A percentile compares a stretch with the other conserved stretches of the same genome.
Conservation (phyloP, 2,113 vertebrate species). For the Dasyprocta punctata region DNA sequence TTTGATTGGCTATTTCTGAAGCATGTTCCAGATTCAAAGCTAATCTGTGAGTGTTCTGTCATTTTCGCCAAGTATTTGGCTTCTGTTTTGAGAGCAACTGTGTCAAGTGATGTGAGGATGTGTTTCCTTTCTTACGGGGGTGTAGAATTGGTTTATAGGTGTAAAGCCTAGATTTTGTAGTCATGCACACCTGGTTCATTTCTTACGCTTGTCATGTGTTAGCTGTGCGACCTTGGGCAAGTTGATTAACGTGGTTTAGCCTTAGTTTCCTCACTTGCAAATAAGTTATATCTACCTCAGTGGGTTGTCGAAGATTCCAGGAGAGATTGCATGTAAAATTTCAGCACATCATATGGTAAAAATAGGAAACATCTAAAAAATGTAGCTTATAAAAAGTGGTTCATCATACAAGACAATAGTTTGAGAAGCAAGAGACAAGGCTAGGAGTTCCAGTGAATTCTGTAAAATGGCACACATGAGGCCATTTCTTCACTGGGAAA, state of each 20-base stretch:
- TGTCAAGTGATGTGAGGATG: neutral
- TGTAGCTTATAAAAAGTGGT: neutral
- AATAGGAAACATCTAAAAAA: neutral
- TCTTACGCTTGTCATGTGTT: neutral
- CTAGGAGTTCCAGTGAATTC: neutral
- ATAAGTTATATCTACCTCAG: neutral
- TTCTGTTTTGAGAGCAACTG: slow-evolving; percentile 4
- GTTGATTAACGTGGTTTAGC: neutral
- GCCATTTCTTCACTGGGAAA: neutral
- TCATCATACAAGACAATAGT: neutral
- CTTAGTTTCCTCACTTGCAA: neutral
- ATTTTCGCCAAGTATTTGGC: neutral
- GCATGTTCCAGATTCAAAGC: slow-evolving; percentile 29
- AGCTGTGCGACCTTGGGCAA: neutral
- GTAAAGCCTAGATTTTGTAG: neutral
- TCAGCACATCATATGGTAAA: neutral
- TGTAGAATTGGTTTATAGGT: neutral
- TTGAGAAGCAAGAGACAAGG: neutral
- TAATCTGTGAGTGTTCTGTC: neutral
- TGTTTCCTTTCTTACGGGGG: neutral
- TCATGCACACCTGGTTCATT: neutral
- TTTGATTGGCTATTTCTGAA: slow-evolving; percentile 41
- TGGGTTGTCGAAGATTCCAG: neutral
- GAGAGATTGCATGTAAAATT: neutral
- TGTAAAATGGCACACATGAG: neutral